Base-by-base conservation (phyloP, 2,797 vertebrate genomes). In the Acrossocheilus wenchowensis region DNA sequence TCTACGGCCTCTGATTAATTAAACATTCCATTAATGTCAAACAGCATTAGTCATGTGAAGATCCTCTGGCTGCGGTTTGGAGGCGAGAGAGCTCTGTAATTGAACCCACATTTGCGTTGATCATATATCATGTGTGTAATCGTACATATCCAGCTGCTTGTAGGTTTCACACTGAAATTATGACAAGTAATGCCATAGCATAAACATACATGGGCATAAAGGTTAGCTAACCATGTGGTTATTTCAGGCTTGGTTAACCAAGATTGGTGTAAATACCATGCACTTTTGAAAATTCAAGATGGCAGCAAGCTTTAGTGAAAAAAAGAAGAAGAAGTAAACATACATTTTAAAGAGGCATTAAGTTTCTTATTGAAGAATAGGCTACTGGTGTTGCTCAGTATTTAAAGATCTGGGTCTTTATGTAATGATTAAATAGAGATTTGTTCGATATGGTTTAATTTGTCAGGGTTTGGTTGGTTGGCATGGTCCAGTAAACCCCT, bases 1-100 rank as follows among this genome's bases (percentile, higher is more conserved):
- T 92, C 89, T 90, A 89, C 88, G 91, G 91, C 89, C 83, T 77
- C 41, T 84, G 86, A 92, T 93, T 93, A 92, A 93, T 94, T 92
- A 93, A 94, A 92, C 92, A 92, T 94, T 92, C 93, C 88, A 93
- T 94, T 94, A 92, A 92, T 68, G 92, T 94, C 94, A 94, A 93
- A 94, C 90, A 90, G 87, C 84, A 92, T 95, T 92, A 93, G 91
- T 88, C 60, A 78, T 66, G 43, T 52, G 43, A 78, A 77, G 45
- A 82, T 82, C 85, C 50, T 90, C 84, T 87, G 84, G 52, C 23
- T 60, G 57, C 0, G 23, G 57, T 60, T 60, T n/a, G 57, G 23
- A 60, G 57, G 9, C 23, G 23, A 60, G 54, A 60, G 54, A 1
- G 21, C 21, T 66, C 62, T 66, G 14, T 26, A 64, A 21, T 5